Percentiles rank a stretch among this genome's conserved stretches.
Conservation (phyloP, 37 sponge, comb jelly and placozoan genomes). For the Aphrocallistes beatrix region DNA sequence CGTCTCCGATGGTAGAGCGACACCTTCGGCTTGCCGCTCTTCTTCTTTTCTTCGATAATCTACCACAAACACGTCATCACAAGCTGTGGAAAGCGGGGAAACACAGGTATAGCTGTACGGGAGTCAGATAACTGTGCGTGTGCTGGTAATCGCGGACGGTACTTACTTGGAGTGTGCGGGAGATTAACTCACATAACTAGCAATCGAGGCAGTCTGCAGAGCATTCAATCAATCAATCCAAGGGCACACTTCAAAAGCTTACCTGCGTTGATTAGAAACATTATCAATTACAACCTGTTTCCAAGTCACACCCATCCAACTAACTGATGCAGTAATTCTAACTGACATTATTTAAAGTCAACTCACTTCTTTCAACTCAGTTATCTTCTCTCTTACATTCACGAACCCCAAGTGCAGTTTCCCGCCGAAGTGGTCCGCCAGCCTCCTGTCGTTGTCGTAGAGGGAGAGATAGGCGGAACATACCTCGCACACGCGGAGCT, state of each 20-base stretch:
- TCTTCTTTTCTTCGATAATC: neutral
- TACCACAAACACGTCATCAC: neutral
- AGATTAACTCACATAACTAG: constrained; percentile 17
- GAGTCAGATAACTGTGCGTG: too few species aligned
- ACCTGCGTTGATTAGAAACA: constrained; percentile 17
- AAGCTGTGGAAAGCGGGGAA: neutral
- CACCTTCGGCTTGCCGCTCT: neutral
- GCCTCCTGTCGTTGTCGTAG: constrained; percentile 92
- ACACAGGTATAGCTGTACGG: too few species aligned
- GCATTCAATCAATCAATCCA: neutral
- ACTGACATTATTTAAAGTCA: too few species aligned
- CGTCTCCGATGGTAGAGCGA: neutral
- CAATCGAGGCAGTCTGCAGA: neutral
- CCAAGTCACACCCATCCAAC: neutral
- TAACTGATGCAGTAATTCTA: too few species aligned
- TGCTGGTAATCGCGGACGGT: too few species aligned
- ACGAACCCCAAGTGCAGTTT: constrained; percentile 97
- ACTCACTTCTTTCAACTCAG: constrained; percentile 55
- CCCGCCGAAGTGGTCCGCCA: constrained; percentile 99
- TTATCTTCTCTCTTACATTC: constrained; percentile 76
- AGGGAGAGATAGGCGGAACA: constrained; percentile 98
- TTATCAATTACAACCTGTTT: neutral
- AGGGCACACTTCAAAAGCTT: neutral
- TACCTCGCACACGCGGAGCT: constrained; percentile 97
- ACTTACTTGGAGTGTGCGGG: constrained; percentile 4